Evolutionary conservation across 2,113 vertebrate species (phyloP), one percentile per base, ranked within the genome.

Genomic region (Ovis aries): DNA sequence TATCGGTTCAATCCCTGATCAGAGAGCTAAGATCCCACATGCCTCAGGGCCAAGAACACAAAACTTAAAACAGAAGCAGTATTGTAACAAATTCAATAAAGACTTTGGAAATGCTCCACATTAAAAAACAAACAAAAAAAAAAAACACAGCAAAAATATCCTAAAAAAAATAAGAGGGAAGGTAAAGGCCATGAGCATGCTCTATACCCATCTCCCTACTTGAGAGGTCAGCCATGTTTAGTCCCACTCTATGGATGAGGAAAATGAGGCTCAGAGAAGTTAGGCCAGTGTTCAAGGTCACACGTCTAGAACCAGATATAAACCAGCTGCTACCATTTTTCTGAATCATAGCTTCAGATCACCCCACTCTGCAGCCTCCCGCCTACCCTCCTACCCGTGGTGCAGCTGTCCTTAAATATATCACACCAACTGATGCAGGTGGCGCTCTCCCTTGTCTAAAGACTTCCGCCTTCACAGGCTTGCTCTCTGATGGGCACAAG

Each of bases 151-250:
- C 11, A 40, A 40, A 74, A 74, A 21, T 74, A 74, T 74, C 40
- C 71, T 43, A 7, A 27, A 77, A 43, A 43, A 27, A 67, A 19
- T 59, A 6, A 29, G 4, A 29, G 4, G 27, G 60, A 62, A 48
- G 29, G 36, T 0, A 2, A 2, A 82, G 40, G 33, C 4, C 59
- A 7, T 0, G 8, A 36, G 43, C 23, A 33, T 1, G 3, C 9
- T 23, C 36, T 36, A 60, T 23, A 16, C 17, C 36, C 15, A 14
- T 19, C 16, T 48, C 3, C 29, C 52, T 11, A n/a, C 13, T 48
- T 27, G 19, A 40, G 19, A 43, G 31, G 15, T 29, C 43, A 19
- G 59, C 31, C 11, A 71, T 27, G 19, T 31, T 27, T 27, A 53
- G 8, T 11, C 14, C 33, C 48, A 10, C 25, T 87, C 74, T 62